Base-by-base conservation (phyloP, 2,888 invertebrate species). In the Drosophila histrio region DNA sequence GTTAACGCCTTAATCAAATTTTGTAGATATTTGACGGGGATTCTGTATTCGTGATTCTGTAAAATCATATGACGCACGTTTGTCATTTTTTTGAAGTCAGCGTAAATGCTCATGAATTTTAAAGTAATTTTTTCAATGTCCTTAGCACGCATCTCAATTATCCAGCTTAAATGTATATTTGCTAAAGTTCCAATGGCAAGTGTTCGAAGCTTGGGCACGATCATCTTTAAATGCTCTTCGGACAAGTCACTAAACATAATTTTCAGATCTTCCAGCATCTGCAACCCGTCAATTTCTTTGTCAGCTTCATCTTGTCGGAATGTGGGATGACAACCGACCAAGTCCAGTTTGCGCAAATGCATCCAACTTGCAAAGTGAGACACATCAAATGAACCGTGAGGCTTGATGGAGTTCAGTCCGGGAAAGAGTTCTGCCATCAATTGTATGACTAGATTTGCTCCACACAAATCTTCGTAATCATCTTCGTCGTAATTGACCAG, bases 391-490 rank as follows among this genome's bases (percentile, higher is more conserved):
- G 0, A 0, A n/a, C 61, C 74, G 6, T 2, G 8, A 0, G 56
- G 41, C 7, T 21, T 38, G 0, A 57, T 1, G 8, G n/a, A 32
- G 0, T 2, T 6, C 1, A 71, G 17, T 0, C 6, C 24, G 8
- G 74, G 69, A 49, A 73, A 74, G 0, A 68, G 6, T 2, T 30
- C 19, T 2, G 36, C 47, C 2, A 74, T 8, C 2, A 61, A 5
- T 11, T 53, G 2, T 1, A 41, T 11, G 6, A 26, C 7, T 8
- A 4, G 9, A 15, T 44, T n/a, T 3, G 2, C 2, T 3, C n/a
- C n/a, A n/a, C n/a, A n/a, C n/a, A n/a, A n/a, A n/a, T n/a, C n/a
- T 24, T 4, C 2, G 0, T n/a, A n/a, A n/a, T n/a, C n/a, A 11
- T 2, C 22, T 4, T n/a, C 0, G 5, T 26, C 36, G 11, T 11